These are phyloP conservation scores for Phylloscopus trochilus DNA, from an alignment of 2,113 vertebrate species.

Conservation along the genomic window DNA sequence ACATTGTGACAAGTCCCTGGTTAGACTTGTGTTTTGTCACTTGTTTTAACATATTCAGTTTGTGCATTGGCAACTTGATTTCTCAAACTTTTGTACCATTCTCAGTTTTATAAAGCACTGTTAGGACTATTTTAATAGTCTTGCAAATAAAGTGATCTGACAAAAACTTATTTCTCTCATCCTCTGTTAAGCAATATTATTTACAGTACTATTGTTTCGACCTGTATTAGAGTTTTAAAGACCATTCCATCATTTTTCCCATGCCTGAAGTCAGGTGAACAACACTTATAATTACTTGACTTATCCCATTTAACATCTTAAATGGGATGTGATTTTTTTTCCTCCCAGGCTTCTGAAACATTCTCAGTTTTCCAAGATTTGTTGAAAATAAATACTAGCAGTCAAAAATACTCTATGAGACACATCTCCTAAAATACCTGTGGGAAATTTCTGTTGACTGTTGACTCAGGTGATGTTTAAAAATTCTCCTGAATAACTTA, in stretches of 20 bases:
- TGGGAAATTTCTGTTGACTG: background rate
- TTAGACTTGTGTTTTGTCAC: background rate
- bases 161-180: background rate
- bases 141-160: background rate
- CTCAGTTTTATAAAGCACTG: background rate
- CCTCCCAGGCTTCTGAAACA: background rate
- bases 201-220: background rate
- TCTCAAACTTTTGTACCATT: background rate
- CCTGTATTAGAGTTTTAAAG: background rate
- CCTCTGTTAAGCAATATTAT: background rate
- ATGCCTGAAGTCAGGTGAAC: background rate
- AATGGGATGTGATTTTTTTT: background rate
- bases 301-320: background rate
- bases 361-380: background rate
- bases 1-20: background rate
- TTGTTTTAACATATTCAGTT: background rate
- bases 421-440: background rate
- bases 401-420: background rate
- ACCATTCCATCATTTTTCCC: background rate
- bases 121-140: background rate
- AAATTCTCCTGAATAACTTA: background rate
- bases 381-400: background rate
- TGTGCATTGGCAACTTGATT: accelerated
- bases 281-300: background rate
- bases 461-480: background rate